Base-by-base conservation (phyloP, 2,888 invertebrate species). In the Rhyacophila evoluta region DNA sequence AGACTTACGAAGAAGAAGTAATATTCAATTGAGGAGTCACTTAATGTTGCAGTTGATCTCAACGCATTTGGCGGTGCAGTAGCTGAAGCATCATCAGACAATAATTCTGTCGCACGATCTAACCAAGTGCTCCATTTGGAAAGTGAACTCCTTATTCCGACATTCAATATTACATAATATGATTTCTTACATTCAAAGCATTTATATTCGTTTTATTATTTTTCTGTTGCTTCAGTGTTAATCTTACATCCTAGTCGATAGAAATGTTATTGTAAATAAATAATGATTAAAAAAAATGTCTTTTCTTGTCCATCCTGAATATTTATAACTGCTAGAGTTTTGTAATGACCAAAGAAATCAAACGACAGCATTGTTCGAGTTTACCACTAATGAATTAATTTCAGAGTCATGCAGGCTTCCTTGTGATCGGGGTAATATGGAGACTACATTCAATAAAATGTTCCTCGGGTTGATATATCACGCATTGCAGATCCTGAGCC, bases 1-100 rank as follows among this genome's bases (percentile, higher is more conserved):
- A 96, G 95, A 88, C 91, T 95, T 84, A 95, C 95, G 89, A 95
- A 95, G 93, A 96, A 95, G 93, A 92, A 93, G 91, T 94, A 92
- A 91, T 88, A 89, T 86, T 85, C 85, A 85, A 86, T 81, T 41
- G 83, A 85, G 88, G 87, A 87, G 86, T 89, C 86, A 87, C 86
- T 86, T 83, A 85, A 86, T 84, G 85, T 85, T 79, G 84, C 84
- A 85, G 85, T 86, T 85, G 85, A 86, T 55, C 19, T 55, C 25
- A 19, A 55, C 19, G 19, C 19, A 19, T 4, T 55, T 5, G 19
- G 19, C 19, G 72, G 19, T 37, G 38, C 38, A 4, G 69, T 15
- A 36, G 11, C 25, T 15, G 38, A 38, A 11, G 33, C 39, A 39
- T 15, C n/a, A 15, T 39, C 15, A 12, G 19, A 55, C 10, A 19